Evolutionary conservation across 2,888 invertebrate species (phyloP).

Genomic region (Caenorhabditis sp.): DNA sequence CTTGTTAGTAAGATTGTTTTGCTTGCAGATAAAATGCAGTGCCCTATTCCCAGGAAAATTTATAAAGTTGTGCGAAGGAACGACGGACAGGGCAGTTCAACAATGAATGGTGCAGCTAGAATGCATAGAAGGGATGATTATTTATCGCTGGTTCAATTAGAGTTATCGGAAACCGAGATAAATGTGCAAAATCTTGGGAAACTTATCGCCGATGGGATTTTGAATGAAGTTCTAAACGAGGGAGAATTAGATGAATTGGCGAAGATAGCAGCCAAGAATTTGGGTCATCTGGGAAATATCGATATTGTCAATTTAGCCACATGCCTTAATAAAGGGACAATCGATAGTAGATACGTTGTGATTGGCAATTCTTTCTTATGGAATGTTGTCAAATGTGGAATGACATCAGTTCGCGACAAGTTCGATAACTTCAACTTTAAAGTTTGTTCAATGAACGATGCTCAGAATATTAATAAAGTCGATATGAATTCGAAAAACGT

Average conservation of each 20-base stretch:
- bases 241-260: conserved; percentile 5
- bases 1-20: neutral
- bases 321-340: conserved; percentile 12
- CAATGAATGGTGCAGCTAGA: neutral
- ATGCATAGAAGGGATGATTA: neutral
- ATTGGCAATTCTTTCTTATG: conserved; percentile 37
- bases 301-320: conserved; percentile 17
- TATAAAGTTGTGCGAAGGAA: neutral
- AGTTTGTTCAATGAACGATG: conserved; percentile 7
- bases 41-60: neutral
- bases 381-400: conserved; percentile 28
- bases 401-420: conserved; percentile 29
- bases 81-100: neutral
- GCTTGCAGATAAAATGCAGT: neutral
- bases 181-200: conserved; percentile 27
- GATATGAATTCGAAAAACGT: conserved; percentile 19
- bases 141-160: conserved; percentile 8
- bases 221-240: neutral
- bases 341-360: conserved; percentile 24
- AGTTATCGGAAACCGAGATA: conserved; percentile 8
- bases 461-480: neutral
- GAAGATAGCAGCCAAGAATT: conserved; percentile 1
- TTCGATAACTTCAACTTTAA: conserved; percentile 36
- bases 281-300: conserved; percentile 17
- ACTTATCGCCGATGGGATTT: conserved; percentile 17